Percentiles rank a stretch among this genome's conserved stretches.
Evolutionary conservation across 2,888 invertebrate genomes (phyloP).

Genomic region (Drosophila testacea): DNA sequence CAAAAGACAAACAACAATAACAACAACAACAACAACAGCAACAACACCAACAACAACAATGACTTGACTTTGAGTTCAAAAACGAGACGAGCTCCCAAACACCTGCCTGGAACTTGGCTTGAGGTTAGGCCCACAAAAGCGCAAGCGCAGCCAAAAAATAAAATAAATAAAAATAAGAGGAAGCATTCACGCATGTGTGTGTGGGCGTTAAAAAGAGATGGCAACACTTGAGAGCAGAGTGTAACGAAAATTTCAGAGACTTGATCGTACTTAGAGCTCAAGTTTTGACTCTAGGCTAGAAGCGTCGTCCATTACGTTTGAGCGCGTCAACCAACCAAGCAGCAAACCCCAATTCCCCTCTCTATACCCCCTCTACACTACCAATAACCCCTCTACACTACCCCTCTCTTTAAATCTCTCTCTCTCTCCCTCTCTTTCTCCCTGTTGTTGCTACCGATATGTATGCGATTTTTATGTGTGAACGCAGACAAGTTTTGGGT

Average conservation of each 20-base stretch:
- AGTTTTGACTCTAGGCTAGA: constrained; percentile 43
- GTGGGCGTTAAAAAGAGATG: constrained; percentile 52
- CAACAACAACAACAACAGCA: constrained; percentile 60
- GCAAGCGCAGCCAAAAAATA: constrained; percentile 44
- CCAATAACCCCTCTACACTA: too few relatives aligned
- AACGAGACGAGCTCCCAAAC: constrained; percentile 54
- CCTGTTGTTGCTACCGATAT: constrained; percentile 46
- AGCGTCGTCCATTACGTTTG: constrained; percentile 74
- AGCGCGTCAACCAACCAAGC: constrained; percentile 76
- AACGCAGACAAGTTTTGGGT: constrained; percentile 82
- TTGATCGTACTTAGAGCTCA: constrained; percentile 11
- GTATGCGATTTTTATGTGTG: constrained; percentile 78
- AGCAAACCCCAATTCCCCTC: constrained; percentile 54
- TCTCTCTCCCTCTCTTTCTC: not conserved
- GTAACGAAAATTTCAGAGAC: constrained; percentile 25
- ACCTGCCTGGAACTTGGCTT: constrained; percentile 41
- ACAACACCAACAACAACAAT: constrained; percentile 73
- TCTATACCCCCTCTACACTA: not conserved
- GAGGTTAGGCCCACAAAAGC: constrained; percentile 51
- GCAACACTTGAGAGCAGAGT: constrained; percentile 25
- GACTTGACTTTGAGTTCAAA: constrained; percentile 70
- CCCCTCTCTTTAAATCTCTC: not conserved
- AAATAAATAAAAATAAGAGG: not conserved
- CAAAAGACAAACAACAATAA: constrained; percentile 77
- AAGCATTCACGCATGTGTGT: constrained; percentile 47